Base-by-base conservation (phyloP, 2,888 invertebrate genomes). In the Beris chalybata region DNA sequence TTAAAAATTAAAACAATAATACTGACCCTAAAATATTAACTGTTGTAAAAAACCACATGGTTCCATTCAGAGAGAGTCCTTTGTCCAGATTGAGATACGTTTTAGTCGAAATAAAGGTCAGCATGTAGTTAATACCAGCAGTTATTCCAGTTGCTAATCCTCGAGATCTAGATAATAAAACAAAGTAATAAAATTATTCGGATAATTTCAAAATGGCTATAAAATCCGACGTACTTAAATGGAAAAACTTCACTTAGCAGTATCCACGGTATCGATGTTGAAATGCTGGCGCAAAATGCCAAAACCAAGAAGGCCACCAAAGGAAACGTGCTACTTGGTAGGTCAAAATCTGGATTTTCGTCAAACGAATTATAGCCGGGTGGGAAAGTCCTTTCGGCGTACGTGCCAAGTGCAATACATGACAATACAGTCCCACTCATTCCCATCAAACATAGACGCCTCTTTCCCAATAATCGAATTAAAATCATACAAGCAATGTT, bases 201-300 rank as follows among this genome's bases (percentile, higher is more conserved):
- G 13, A 59, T 32, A 30, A 12, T 30, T 7, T 32, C n/a, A 15
- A 43, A 11, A 7, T 38, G 5, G 7, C 38, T 3, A 15, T 43
- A 22, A 5, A 12, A 29, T 29, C 30, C 4, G 7, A 68, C 74
- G 77, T 73, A 85, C 85, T 84, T 84, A 70, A 84, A 83, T 0
- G 85, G 85, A 70, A 85, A 86, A 6, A 86, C 82, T 76, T 86
- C 85, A 66, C 85, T 84, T 6, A 85, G 77, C 52, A 85, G 71
- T 67, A 84, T 82, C 85, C 85, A 86, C 1, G 85, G 84, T 13
- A 85, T 76, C 12, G 82, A 81, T 4, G 81, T 76, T 6, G 79
- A 73, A 0, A 79, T 79, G 7, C 75, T 61, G 12, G 69, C 69
- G 54, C 67, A 71, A 52, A 70, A 72, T 31, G 69, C 67, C 5